phyloP scores from a whole-genome alignment of 2,113 vertebrate species.

The Scolopax mira region DNA sequence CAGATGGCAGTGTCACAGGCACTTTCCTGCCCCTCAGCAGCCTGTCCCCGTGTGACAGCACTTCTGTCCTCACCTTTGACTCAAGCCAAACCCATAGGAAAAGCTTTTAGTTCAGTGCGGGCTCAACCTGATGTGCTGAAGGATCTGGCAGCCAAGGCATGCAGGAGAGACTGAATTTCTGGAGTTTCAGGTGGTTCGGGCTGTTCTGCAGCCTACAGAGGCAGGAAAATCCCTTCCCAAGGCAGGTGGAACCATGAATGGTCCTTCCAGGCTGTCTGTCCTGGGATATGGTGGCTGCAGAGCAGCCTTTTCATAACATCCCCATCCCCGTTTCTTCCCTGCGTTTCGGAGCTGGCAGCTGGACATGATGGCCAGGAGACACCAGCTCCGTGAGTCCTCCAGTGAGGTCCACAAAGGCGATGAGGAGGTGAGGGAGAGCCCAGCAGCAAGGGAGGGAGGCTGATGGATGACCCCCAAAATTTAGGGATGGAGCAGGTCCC shows the following conservation, averaged over 20 bases:
- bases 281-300: not conserved
- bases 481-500: not conserved
- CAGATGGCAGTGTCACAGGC: accelerated
- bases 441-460: not conserved
- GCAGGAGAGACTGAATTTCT: not conserved
- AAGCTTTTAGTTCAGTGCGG: not conserved
- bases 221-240: not conserved
- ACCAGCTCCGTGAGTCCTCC: accelerated
- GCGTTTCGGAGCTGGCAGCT: not conserved
- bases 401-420: not conserved
- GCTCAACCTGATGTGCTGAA: not conserved
- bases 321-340: not conserved
- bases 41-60: not conserved
- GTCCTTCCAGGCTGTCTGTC: not conserved
- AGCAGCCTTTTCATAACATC: accelerated
- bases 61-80: not conserved
- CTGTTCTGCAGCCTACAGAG: not conserved
- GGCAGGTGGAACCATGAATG: accelerated
- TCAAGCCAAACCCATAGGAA: not conserved
- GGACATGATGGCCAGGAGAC: not conserved
- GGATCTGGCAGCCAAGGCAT: accelerated
- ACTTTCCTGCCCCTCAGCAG: not conserved
- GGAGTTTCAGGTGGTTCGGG: not conserved
- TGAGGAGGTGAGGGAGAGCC: not conserved
- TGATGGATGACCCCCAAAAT: not conserved